A percentile compares a stretch with the other conserved stretches of the same genome.
Conservation (phyloP, 2,888 invertebrate genomes). For the Cremastinae sp. region DNA sequence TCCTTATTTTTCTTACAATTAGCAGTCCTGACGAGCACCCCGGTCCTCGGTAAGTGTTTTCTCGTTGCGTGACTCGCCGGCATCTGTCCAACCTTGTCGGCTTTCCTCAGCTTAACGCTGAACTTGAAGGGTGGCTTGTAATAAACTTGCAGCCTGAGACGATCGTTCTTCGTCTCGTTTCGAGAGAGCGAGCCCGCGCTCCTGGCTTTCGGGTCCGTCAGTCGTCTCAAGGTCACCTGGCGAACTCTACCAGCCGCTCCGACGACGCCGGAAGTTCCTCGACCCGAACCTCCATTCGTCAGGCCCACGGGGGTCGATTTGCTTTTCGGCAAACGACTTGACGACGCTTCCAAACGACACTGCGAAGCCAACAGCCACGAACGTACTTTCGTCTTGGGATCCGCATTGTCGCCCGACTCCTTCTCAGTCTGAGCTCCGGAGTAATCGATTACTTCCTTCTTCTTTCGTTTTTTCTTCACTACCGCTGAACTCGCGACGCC, state of each 20-base stretch:
- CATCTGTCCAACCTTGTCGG: conserved; percentile 84
- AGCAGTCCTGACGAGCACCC: conserved; percentile 80
- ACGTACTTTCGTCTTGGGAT: conserved; percentile 89
- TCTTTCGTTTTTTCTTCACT: conserved; percentile 84
- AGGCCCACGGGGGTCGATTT: conserved; percentile 91
- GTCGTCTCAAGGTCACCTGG: conserved; percentile 66
- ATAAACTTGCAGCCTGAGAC: conserved; percentile 89
- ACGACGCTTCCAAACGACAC: conserved; percentile 70
- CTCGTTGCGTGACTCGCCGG: conserved; percentile 79
- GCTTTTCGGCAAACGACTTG: conserved; percentile 86
- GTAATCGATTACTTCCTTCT: conserved; percentile 91
- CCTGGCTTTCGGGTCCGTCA: conserved; percentile 82
- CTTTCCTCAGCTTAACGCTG: conserved; percentile 89
- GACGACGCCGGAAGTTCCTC: conserved; percentile 80
- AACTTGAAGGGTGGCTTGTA: conserved; percentile 94
- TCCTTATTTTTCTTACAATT: conserved; percentile 69
- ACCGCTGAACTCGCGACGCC: conserved; percentile 68
- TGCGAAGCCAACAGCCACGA: conserved; percentile 90
- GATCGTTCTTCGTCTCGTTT: conserved; percentile 82
- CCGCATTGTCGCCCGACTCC: conserved; percentile 82
- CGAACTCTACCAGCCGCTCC: conserved; percentile 83
- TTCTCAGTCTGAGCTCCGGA: conserved; percentile 85
- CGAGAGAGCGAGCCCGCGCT: conserved; percentile 87
- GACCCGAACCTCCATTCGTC: conserved; percentile 74
- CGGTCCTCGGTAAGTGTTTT: conserved; percentile 78